phyloP scores from a whole-genome alignment of 1,140 invertebrate genomes.

The Helicorthomorpha holstii region DNA sequence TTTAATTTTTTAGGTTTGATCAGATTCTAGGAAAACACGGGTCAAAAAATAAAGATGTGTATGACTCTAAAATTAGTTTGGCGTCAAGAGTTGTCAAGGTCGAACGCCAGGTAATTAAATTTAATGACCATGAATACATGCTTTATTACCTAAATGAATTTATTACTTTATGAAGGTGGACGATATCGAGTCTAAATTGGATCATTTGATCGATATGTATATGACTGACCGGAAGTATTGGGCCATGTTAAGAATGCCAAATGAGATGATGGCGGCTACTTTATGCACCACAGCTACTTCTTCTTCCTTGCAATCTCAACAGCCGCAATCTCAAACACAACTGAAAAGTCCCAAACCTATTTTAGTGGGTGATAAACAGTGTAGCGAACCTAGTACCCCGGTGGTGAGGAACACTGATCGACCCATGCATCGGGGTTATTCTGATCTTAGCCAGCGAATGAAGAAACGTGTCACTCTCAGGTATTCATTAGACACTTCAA shows the following conservation, averaged over 20 bases:
- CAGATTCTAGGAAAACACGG: slow-evolving; percentile 85
- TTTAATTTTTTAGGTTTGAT: slow-evolving; percentile 54
- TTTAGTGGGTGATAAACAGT: slow-evolving; percentile 45
- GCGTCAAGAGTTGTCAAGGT: slow-evolving; percentile 86
- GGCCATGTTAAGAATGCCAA: slow-evolving; percentile 27
- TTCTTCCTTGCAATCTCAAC: slow-evolving; percentile 8
- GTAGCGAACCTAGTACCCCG: slow-evolving; percentile 59
- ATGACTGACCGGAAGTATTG: slow-evolving; percentile 65
- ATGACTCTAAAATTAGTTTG: slow-evolving; percentile 81
- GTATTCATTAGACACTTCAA: slow-evolving; percentile 23
- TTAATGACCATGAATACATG: no score
- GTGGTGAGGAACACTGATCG: slow-evolving; percentile 33
- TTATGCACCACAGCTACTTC: slow-evolving; percentile 14
- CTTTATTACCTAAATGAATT: no score
- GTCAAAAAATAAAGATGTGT: slow-evolving; percentile 80
- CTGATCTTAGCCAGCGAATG: slow-evolving; percentile 59
- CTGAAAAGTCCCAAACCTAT: slow-evolving; percentile 35
- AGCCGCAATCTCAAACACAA: slow-evolving; percentile 7
- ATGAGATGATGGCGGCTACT: slow-evolving; percentile 8
- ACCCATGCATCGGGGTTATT: slow-evolving; percentile 55
- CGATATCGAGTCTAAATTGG: slow-evolving; percentile 81
- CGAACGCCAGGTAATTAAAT: slow-evolving; percentile 69
- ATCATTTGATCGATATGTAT: slow-evolving; percentile 81
- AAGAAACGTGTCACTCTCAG: slow-evolving; percentile 67
- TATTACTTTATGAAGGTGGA: slow-evolving; percentile 48